These are phyloP conservation scores for Ateles fusciceps DNA, from an alignment of 2,797 vertebrate genomes.

Conservation along the genomic window DNA sequence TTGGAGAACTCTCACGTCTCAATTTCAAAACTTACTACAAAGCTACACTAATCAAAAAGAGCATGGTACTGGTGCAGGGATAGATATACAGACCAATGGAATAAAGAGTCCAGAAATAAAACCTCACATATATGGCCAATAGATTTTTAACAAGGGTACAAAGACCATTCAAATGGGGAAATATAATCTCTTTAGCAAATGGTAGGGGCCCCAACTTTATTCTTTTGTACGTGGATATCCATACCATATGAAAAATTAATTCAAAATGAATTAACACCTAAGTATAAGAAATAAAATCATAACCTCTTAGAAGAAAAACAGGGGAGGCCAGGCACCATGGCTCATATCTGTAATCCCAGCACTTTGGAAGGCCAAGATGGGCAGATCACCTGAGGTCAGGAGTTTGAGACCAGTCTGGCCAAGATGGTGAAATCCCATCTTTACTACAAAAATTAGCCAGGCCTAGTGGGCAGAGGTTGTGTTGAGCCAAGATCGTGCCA, in stretches of 20 bases:
- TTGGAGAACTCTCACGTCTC: background rate
- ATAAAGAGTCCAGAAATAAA: background rate
- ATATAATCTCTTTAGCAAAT: background rate
- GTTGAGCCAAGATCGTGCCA: too few species aligned
- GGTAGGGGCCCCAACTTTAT: background rate
- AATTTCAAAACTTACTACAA: background rate
- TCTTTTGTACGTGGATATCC: background rate
- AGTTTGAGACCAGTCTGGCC: background rate
- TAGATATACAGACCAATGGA: background rate
- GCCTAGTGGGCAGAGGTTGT: background rate
- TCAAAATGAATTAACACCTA: background rate
- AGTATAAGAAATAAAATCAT: background rate
- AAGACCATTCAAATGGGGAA: background rate
- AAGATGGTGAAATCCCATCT: background rate
- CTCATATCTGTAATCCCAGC: background rate
- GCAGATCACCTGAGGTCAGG: background rate
- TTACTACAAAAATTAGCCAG: background rate
- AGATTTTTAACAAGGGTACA: background rate
- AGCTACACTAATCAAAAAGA: background rate
- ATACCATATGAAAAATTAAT: background rate
- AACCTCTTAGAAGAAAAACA: background rate
- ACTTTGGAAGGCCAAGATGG: background rate
- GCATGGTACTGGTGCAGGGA: background rate
- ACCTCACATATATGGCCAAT: background rate
- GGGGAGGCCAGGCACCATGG: accelerated